Evolutionary conservation across 2,113 vertebrate species (phyloP).

Genomic region (Erythrolamprus reginae): DNA sequence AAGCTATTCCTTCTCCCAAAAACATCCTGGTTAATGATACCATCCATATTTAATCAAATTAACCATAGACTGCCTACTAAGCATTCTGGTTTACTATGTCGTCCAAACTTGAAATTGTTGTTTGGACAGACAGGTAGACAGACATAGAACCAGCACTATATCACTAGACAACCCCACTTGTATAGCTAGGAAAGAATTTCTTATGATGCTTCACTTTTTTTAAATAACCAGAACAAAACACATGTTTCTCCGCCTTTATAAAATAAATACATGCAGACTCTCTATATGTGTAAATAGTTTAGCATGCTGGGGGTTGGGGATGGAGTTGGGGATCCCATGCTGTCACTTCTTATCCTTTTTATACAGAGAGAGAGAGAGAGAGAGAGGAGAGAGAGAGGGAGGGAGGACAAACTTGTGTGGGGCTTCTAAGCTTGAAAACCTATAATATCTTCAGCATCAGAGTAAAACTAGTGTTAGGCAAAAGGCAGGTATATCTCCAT

Average conservation of each 20-base stretch:
- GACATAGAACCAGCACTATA: neutral
- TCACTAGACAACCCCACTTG: neutral
- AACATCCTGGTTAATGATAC: neutral
- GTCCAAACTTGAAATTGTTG: neutral
- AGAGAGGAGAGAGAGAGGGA: too few relatives aligned
- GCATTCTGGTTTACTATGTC: neutral
- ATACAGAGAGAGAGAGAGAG: too few relatives aligned
- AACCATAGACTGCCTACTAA: neutral
- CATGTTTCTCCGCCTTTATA: neutral
- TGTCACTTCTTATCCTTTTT: neutral
- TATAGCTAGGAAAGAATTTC: neutral
- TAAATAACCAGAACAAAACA: neutral
- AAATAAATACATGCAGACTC: neutral
- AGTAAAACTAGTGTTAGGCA: neutral
- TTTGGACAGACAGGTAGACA: neutral
- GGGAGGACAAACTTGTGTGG: neutral
- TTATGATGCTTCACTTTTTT: neutral
- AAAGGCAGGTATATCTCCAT: neutral
- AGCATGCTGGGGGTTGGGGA: neutral
- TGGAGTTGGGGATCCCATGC: neutral
- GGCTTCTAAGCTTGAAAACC: neutral
- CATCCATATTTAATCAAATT: neutral
- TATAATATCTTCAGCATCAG: neutral
- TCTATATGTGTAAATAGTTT: neutral
- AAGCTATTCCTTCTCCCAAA: neutral